These are phyloP conservation scores for Rhopalosiphum nymphaeae DNA, from an alignment of 2,888 invertebrate species.

Conservation along the genomic window DNA sequence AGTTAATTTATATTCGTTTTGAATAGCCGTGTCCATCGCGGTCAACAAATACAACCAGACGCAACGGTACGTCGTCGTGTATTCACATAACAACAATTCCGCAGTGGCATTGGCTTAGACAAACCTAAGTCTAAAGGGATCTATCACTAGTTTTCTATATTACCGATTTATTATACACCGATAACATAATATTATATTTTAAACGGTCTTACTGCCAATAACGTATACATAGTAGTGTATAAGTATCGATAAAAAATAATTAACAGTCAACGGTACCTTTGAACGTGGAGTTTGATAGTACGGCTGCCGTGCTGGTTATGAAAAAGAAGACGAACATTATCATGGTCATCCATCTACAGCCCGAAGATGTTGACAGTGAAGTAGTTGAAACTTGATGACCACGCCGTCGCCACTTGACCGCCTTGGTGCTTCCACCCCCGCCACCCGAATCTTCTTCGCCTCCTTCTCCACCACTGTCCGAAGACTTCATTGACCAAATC, in stretches of 20 bases:
- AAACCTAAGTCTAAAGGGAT: constrained; percentile 7
- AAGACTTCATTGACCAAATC: neutral
- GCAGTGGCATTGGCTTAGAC: constrained; percentile 57
- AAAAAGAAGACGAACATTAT: neutral
- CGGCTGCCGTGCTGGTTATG: constrained; percentile 5
- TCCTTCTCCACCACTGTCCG: neutral
- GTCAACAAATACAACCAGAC: constrained; percentile 51
- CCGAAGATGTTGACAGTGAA: neutral
- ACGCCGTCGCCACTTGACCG: neutral
- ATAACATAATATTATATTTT: neutral
- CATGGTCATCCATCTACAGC: neutral
- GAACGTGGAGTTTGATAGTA: constrained; percentile 42
- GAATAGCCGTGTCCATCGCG: constrained; percentile 52
- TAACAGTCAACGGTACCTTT: constrained; percentile 16
- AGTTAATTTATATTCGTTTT: neutral
- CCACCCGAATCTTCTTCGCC: constrained; percentile 35
- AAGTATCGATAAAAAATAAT: neutral
- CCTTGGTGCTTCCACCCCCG: neutral
- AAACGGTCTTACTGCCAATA: neutral
- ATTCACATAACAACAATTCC: constrained; percentile 54
- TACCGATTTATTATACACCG: neutral
- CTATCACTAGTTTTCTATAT: neutral
- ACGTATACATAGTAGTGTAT: neutral
- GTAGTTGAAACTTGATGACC: neutral
- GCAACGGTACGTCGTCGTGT: constrained; percentile 46